Base-by-base conservation (phyloP, 2,888 invertebrate species). In the Meiosimyza decipiens region DNA sequence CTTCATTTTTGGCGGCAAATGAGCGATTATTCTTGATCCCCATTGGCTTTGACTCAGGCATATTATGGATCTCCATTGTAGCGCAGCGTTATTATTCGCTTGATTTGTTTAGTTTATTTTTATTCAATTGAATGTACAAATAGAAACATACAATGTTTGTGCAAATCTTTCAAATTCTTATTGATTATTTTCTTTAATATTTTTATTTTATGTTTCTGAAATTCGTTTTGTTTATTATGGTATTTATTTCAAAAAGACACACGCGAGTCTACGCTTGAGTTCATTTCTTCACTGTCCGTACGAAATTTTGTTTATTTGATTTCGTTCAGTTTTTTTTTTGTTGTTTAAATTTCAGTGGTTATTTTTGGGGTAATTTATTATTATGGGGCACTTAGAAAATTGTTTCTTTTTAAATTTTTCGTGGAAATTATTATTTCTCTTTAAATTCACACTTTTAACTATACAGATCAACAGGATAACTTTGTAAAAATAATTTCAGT, bases 1-100 rank as follows among this genome's bases (percentile, higher is more conserved):
- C 79, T 75, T 81, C 82, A 77, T 82, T 82, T 71, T 80, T 78
- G 28, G 80, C 78, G 11, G 63, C 54, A 28, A 70, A 70, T 59
- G 79, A 78, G 74, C 79, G 78, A 52, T 80, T 79, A 77, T 78
- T 83, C 73, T 84, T 81, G 7, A 40, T 40, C 40, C 6, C 40
- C 72, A 83, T 73, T 77, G 79, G 73, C 65, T 79, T 77, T 75
- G 80, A 81, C 71, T 84, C 81, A 49, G 79, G 78, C 77, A 82
- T 80, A 66, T 85, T 84, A 77, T 85, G 80, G 57, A 85, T 76
- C 76, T 85, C 84, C 85, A 85, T 85, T 71, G 77, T 78, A 71
- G 16, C 22, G 22, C 40, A 33, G 49, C 40, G 50, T 70, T 16
- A 50, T 28, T 67, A 55, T 75, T 75, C 70, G 75, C 62, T 75